Base-by-base conservation (phyloP, 2,113 vertebrate species). In the Colistium nudipinnis region DNA sequence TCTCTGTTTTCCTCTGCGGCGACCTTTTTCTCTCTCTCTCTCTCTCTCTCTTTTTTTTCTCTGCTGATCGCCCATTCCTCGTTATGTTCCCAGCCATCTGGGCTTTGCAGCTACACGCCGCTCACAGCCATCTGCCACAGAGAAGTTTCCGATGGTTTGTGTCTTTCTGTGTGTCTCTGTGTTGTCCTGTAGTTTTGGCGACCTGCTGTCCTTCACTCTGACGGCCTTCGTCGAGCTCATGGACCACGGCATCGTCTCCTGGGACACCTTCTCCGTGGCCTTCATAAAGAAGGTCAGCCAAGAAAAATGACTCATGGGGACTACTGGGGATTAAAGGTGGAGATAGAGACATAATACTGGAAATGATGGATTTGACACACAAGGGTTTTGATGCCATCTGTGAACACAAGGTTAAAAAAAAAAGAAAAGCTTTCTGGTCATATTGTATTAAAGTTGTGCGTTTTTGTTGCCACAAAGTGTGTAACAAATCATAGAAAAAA, bases 191-290 rank as follows among this genome's bases (percentile, higher is more conserved):
- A 99, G 98, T 91, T 98, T 99, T 74, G 98, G 98, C 60, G 98
- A 99, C 83, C 95, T 99, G 94, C 92, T 99, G 85, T 98, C 98
- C 77, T 99, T 96, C 92, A 98, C 97, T 33, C 91, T 99, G 93
- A 99, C 97, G 8, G 97, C 97, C 65, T 99, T 99, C 16, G 97
- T 99, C 87, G 98, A 99, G 88, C 93, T 99, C 86, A 99, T 99
- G 97, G 98, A 99, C 92, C 98, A 99, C 17, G 95, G 97, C 82
- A 98, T 99, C 53, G 95, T 99, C 90, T 99, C 97, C 38, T 99
- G 98, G 98, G 97, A 99, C 82, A 98, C 96, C 1, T 99, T 99
- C 91, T 98, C 97, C 2, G 95, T 99, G 92, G 94, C 97, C n/a
- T 99, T 99, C 90, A 98, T 99, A 91, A 99, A 99, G 92, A 99